These are phyloP conservation scores for Pionites leucogaster DNA, from an alignment of 2,113 vertebrate genomes.

Conservation along the genomic window DNA sequence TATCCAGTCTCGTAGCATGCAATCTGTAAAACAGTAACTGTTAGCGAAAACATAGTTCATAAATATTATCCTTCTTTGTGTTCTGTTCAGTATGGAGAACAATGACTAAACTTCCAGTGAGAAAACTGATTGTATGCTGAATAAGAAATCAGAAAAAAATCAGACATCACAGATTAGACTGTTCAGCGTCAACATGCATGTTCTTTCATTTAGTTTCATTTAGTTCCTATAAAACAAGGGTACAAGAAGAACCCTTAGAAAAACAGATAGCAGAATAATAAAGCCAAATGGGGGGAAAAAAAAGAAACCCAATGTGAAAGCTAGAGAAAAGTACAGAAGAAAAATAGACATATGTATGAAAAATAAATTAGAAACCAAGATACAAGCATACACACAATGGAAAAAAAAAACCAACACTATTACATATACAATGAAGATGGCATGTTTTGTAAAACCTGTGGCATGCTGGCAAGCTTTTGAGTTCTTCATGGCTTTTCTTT, in stretches of 20 bases:
- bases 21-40: not conserved
- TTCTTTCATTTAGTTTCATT: not conserved
- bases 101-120: not conserved
- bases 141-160: not conserved
- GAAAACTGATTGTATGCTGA: not conserved
- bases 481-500: not conserved
- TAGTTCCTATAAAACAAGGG: not conserved
- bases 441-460: not conserved
- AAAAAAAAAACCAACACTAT: not conserved
- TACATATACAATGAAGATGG: not conserved
- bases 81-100: not conserved
- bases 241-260: not conserved
- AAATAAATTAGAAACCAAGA: not conserved
- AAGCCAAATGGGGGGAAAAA: not conserved
- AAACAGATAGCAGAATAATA: not conserved
- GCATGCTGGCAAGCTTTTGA: not conserved
- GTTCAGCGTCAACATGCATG: rapidly evolving
- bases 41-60: not conserved
- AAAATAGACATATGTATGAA: not conserved
- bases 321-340: not conserved
- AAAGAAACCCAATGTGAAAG: not conserved
- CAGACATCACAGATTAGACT: not conserved
- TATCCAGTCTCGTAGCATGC: not conserved
- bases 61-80: not conserved
- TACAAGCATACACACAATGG: not conserved